Conservation (phyloP, 2,888 invertebrate species). For the Dorcus hopei region DNA sequence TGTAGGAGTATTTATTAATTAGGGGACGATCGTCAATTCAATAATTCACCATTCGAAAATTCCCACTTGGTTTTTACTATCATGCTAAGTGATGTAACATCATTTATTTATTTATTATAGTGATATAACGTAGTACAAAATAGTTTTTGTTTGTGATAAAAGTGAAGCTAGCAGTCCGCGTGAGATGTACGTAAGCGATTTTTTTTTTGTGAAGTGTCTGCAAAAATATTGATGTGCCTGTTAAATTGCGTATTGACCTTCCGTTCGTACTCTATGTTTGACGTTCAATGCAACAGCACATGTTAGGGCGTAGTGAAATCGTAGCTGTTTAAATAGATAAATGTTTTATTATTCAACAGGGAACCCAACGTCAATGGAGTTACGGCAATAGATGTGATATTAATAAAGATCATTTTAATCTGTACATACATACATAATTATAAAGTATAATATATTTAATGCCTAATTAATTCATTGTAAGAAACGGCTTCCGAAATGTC, state of each 20-base stretch:
- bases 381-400: conserved; percentile 38
- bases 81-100: no score
- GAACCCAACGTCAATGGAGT: conserved; percentile 27
- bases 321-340: not conserved
- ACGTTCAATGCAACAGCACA: conserved; percentile 17
- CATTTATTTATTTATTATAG: no score
- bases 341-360: not conserved
- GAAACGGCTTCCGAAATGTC: not conserved
- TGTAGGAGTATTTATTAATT: no score
- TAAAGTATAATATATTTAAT: conserved; percentile 16
- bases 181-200: no score
- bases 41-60: no score
- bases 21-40: no score
- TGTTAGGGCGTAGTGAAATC: no score
- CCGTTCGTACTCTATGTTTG: conserved; percentile 23
- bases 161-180: no score
- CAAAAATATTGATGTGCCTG: conserved; percentile 34
- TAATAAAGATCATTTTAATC: conserved; percentile 25
- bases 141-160: no score
- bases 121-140: no score
- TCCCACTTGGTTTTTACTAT: no score
- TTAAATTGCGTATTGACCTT: conserved; percentile 15
- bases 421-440: conserved; percentile 25
- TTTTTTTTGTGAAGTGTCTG: conserved; percentile 2
- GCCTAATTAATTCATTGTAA: not conserved